phyloP scores from a whole-genome alignment of 1,140 invertebrate genomes.

The Zelostemma sp. region DNA sequence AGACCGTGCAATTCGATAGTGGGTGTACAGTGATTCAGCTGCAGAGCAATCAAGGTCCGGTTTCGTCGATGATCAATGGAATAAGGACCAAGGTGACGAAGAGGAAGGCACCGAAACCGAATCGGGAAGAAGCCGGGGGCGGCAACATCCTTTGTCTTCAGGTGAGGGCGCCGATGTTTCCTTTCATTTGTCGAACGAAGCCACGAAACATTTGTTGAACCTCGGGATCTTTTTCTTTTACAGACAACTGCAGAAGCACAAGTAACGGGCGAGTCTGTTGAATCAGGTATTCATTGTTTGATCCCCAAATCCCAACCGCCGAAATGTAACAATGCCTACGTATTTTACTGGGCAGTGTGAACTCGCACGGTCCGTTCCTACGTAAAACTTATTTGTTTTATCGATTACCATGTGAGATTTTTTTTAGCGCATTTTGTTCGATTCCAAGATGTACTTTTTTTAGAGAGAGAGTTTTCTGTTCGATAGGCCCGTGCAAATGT shows the following conservation, averaged over 20 bases:
- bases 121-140: slow-evolving; percentile 21
- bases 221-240: slow-evolving; percentile 29
- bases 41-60: slow-evolving; percentile 13
- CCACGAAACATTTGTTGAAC: slow-evolving; percentile 4
- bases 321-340: slow-evolving; percentile 57
- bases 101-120: slow-evolving; percentile 37
- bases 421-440: background rate
- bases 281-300: slow-evolving; percentile 65
- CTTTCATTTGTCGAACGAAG: no score
- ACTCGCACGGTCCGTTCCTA: no score
- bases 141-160: slow-evolving; percentile 24
- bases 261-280: slow-evolving; percentile 41
- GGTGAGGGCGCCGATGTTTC: no score
- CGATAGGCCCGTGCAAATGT: slow-evolving; percentile 17
- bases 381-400: background rate
- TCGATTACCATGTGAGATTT: background rate
- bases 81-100: slow-evolving; percentile 25
- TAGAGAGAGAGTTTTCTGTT: slow-evolving; percentile 12
- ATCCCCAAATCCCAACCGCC: slow-evolving; percentile 56
- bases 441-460: background rate
- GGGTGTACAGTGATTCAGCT: slow-evolving; percentile 48
- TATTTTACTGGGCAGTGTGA: slow-evolving; percentile 66
- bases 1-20: slow-evolving; percentile 60
- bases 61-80: slow-evolving; percentile 25
- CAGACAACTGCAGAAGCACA: slow-evolving; percentile 52